These are phyloP conservation scores for Mellilla xanthometata DNA, from an alignment of 2,888 invertebrate genomes.

Conservation along the genomic window DNA sequence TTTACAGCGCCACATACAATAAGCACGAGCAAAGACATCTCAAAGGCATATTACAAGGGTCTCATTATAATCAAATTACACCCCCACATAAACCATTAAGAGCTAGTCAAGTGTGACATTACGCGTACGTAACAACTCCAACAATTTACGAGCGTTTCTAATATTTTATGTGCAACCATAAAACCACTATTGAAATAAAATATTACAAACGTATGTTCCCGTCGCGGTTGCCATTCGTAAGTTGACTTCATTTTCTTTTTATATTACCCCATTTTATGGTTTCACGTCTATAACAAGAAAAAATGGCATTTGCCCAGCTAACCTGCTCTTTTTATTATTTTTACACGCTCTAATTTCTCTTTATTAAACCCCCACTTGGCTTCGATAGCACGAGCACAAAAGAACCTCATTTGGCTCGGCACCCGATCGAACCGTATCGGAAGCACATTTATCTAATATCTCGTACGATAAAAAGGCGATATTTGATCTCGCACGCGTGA, in stretches of 20 bases:
- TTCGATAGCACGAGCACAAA: slow-evolving; percentile 17
- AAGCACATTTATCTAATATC: slow-evolving; percentile 20
- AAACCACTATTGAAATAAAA: slow-evolving; percentile 63
- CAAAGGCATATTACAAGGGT: not conserved
- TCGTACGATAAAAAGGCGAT: slow-evolving; percentile 32
- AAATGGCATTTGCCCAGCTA: slow-evolving; percentile 31
- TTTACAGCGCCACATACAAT: no score
- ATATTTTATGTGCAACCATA: slow-evolving; percentile 65
- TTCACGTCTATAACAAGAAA: slow-evolving; percentile 39
- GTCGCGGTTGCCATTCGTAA: slow-evolving; percentile 48
- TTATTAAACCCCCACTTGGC: slow-evolving; percentile 17
- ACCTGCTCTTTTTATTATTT: slow-evolving; percentile 31
- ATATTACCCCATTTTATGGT: slow-evolving; percentile 43
- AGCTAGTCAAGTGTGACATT: slow-evolving; percentile 17
- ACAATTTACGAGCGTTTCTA: slow-evolving; percentile 59
- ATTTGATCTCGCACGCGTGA: slow-evolving; percentile 35
- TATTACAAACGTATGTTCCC: slow-evolving; percentile 57
- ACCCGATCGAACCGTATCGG: slow-evolving; percentile 20
- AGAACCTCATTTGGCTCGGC: slow-evolving; percentile 13
- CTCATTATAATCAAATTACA: slow-evolving; percentile 7
- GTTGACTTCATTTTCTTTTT: slow-evolving; percentile 49
- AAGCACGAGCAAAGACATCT: not conserved
- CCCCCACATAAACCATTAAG: slow-evolving; percentile 15
- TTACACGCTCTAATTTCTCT: slow-evolving; percentile 16
- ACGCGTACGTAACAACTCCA: slow-evolving; percentile 52